Percentiles rank a stretch among this genome's conserved stretches.
Evolutionary conservation across 2,888 invertebrate species (phyloP).

Genomic region (Epistrophe eligans): DNA sequence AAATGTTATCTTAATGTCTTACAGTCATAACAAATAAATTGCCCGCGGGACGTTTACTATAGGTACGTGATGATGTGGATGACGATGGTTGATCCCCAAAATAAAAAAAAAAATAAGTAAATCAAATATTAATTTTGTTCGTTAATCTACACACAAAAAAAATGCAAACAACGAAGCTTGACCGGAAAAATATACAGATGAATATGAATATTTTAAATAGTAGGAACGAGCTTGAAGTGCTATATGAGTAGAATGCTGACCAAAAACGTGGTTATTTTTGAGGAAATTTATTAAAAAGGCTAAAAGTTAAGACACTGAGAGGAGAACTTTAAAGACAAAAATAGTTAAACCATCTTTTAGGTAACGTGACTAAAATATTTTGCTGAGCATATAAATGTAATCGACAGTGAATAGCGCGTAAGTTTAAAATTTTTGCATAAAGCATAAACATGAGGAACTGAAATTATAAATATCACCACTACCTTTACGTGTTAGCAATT

Average conservation of each 20-base stretch:
- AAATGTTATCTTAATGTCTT: constrained; percentile 26
- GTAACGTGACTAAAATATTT: neutral
- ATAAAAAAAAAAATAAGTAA: neutral
- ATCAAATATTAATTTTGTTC: constrained; percentile 31
- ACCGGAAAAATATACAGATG: constrained; percentile 12
- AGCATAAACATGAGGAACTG: neutral
- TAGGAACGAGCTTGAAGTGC: too few relatives aligned
- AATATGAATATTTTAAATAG: neutral
- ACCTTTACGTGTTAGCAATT: neutral
- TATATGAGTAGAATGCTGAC: too few relatives aligned
- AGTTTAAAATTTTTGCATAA: neutral
- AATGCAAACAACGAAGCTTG: constrained; percentile 26
- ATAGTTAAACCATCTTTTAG: neutral
- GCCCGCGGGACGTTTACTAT: neutral
- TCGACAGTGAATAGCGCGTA: neutral
- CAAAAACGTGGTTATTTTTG: neutral
- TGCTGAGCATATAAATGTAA: neutral
- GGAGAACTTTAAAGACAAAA: neutral
- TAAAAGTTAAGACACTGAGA: neutral
- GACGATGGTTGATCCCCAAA: neutral
- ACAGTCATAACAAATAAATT: constrained; percentile 23
- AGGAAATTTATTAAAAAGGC: too few relatives aligned
- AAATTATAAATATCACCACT: neutral
- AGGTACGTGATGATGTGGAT: neutral
- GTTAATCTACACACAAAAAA: neutral